phyloP scores from a whole-genome alignment of 2,113 vertebrate species.

The Cottus gobio region DNA sequence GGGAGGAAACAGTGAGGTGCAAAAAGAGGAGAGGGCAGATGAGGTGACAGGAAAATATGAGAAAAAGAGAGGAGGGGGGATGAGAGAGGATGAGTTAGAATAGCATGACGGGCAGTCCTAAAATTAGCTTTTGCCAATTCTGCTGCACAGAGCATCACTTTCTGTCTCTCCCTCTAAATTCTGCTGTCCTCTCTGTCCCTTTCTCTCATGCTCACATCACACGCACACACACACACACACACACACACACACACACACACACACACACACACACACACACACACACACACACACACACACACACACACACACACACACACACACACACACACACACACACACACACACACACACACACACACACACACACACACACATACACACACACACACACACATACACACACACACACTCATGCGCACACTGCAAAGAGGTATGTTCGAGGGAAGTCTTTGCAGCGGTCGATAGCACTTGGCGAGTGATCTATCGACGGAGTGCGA shows the following conservation, averaged over 20 bases:
- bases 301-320: constrained; percentile 6
- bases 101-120: background rate
- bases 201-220: background rate
- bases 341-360: background rate
- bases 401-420: constrained; percentile 3
- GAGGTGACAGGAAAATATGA: constrained; percentile 14
- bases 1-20: constrained; percentile 13
- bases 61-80: background rate
- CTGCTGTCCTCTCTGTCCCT: constrained; percentile 17
- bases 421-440: constrained; percentile 54
- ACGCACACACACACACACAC: background rate
- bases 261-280: constrained; percentile 19
- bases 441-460: constrained; percentile 53
- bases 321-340: background rate
- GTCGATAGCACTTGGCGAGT: constrained; percentile 75
- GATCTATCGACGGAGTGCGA: constrained; percentile 75
- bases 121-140: constrained; percentile 29
- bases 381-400: constrained; percentile 21
- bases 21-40: background rate
- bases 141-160: constrained; percentile 22
- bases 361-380: constrained; percentile 1
- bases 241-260: background rate
- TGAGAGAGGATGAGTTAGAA: background rate
- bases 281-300: constrained; percentile 6
- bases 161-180: constrained; percentile 11